These are phyloP conservation scores for Fopius arisanus DNA, from an alignment of 1,140 invertebrate genomes.

Conservation along the genomic window DNA sequence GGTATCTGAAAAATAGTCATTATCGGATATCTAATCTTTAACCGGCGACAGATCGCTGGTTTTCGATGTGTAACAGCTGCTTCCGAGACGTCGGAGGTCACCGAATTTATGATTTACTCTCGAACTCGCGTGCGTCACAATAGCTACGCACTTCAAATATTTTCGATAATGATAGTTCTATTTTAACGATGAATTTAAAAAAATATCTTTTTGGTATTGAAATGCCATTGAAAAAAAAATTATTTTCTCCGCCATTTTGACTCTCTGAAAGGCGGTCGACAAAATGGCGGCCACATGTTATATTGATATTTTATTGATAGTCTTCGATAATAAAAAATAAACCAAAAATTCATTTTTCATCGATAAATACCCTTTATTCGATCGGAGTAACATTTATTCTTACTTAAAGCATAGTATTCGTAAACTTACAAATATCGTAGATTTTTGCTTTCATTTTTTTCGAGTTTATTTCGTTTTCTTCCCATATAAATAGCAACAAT, in stretches of 20 bases:
- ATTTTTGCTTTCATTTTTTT: conserved; percentile 54
- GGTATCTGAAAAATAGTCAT: neutral
- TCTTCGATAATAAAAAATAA: neutral
- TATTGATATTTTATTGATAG: no score
- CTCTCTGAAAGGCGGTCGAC: no score
- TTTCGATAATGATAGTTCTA: no score
- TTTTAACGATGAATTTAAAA: no score
- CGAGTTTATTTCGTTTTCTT: conserved; percentile 29
- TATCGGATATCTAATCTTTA: neutral
- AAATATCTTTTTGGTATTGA: no score
- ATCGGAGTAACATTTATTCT: conserved; percentile 66
- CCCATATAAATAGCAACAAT: conserved; percentile 22
- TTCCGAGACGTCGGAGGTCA: no score
- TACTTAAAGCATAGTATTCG: conserved; percentile 61
- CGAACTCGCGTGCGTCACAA: no score
- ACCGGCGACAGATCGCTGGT: neutral
- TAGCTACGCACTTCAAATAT: no score
- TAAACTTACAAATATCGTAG: conserved; percentile 61
- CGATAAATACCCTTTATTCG: conserved; percentile 67
- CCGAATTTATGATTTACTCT: no score
- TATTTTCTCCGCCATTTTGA: no score
- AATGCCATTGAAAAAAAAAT: no score
- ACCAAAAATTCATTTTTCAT: conserved; percentile 45
- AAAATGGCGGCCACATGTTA: no score
- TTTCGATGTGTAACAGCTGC: neutral